phyloP scores from a whole-genome alignment of 1,140 invertebrate genomes.

The Eurosta solidaginis region DNA sequence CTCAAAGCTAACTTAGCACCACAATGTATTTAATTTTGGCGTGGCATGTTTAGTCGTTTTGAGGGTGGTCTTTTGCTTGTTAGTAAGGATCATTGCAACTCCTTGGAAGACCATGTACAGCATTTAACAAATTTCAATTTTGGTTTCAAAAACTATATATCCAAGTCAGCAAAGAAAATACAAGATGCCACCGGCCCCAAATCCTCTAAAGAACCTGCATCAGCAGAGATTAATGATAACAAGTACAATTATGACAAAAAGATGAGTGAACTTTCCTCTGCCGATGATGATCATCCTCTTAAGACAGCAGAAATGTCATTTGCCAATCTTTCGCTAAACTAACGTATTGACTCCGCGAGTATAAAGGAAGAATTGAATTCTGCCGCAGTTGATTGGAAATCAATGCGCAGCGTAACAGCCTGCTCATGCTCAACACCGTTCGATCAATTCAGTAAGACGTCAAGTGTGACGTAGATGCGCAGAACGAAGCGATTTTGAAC shows the following conservation, averaged over 20 bases:
- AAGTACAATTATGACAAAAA: slow-evolving; percentile 65
- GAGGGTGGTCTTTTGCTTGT: slow-evolving; percentile 85
- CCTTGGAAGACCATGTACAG: slow-evolving; percentile 87
- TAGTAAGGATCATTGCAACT: slow-evolving; percentile 83
- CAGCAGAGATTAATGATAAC: slow-evolving; percentile 60
- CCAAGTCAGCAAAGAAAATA: slow-evolving; percentile 57
- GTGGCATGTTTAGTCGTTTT: slow-evolving; percentile 90
- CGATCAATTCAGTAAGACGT: slow-evolving; percentile 91
- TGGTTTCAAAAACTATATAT: slow-evolving; percentile 68
- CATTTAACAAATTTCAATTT: slow-evolving; percentile 78
- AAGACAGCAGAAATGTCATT: slow-evolving; percentile 62
- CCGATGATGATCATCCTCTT: slow-evolving; percentile 68
- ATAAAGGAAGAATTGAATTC: slow-evolving; percentile 77
- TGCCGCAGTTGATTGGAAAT: slow-evolving; percentile 91
- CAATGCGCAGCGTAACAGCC: slow-evolving; percentile 82
- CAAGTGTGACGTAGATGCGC: no score
- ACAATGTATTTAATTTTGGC: slow-evolving; percentile 93
- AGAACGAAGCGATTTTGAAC: no score
- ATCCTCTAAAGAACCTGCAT: slow-evolving; percentile 49
- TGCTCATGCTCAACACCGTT: slow-evolving; percentile 91
- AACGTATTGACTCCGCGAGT: slow-evolving; percentile 53
- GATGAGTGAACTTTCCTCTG: slow-evolving; percentile 64
- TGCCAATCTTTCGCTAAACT: slow-evolving; percentile 54
- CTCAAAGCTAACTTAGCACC: slow-evolving; percentile 84
- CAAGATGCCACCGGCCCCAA: slow-evolving; percentile 55